These are phyloP conservation scores for Arctia plantaginis DNA, from an alignment of 2,888 invertebrate genomes.

Conservation along the genomic window DNA sequence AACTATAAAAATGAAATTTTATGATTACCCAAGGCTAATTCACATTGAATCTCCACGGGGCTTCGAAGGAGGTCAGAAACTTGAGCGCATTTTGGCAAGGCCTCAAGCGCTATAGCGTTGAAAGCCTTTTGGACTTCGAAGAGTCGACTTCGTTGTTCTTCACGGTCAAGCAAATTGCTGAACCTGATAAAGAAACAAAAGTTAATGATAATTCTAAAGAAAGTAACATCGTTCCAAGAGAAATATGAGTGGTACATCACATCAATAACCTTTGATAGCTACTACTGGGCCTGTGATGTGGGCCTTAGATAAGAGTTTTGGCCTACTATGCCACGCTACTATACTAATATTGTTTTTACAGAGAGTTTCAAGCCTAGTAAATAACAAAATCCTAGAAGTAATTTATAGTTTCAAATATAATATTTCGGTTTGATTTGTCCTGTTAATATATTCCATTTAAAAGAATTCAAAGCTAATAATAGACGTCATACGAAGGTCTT, in stretches of 20 bases:
- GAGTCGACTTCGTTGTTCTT: conserved; percentile 74
- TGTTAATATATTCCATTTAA: no score
- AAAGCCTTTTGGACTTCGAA: conserved; percentile 81
- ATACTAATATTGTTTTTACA: no score
- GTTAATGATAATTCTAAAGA: not conserved
- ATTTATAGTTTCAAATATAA: not conserved
- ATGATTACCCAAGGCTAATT: conserved; percentile 69
- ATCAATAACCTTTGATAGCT: no score
- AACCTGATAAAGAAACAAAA: conserved; percentile 62
- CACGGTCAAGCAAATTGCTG: conserved; percentile 75
- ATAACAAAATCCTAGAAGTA: not conserved
- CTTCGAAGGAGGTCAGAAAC: conserved; percentile 73
- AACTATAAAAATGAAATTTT: conserved; percentile 9
- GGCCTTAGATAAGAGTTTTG: no score
- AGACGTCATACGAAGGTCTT: not conserved
- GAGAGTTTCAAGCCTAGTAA: no score
- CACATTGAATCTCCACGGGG: conserved; percentile 79
- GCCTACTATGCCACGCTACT: no score
- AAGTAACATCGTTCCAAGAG: not conserved
- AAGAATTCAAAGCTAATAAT: not conserved
- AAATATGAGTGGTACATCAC: not conserved
- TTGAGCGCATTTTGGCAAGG: conserved; percentile 65
- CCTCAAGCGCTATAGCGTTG: conserved; percentile 71
- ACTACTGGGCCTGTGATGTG: no score
- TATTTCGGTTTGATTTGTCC: not conserved